Evolutionary conservation across 2,888 invertebrate species (phyloP).

Genomic region (Erebia palarica): DNA sequence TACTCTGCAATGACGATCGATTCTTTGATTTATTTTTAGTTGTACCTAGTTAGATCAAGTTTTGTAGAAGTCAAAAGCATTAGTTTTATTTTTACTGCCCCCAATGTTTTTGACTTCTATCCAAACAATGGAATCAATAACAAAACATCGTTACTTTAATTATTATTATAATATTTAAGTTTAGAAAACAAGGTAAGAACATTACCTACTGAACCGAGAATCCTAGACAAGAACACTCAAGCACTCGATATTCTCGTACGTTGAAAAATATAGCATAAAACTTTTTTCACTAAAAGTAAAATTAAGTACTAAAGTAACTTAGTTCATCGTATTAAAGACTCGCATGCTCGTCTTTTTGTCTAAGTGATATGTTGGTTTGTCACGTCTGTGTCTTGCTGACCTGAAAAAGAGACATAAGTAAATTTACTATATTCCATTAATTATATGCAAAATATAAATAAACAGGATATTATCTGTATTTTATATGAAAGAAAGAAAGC

Average conservation of each 20-base stretch:
- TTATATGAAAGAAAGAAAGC: too few species aligned
- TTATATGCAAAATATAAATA: too few species aligned
- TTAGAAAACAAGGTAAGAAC: not conserved
- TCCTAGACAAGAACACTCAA: not conserved
- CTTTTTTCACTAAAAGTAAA: not conserved
- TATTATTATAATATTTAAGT: not conserved
- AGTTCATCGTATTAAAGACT: constrained; percentile 49
- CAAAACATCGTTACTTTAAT: too few species aligned
- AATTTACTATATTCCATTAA: not conserved
- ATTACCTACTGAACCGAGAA: not conserved
- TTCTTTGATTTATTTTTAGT: too few species aligned
- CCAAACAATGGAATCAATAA: too few species aligned
- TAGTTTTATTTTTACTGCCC: too few species aligned
- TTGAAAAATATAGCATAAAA: not conserved
- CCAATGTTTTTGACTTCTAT: too few species aligned
- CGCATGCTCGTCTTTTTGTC: constrained; percentile 64
- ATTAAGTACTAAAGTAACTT: not conserved
- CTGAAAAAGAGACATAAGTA: constrained; percentile 48
- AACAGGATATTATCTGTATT: too few species aligned
- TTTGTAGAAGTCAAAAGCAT: too few species aligned
- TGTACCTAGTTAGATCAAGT: too few species aligned
- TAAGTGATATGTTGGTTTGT: constrained; percentile 49
- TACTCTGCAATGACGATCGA: too few species aligned
- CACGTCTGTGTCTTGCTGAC: constrained; percentile 50
- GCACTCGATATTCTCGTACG: not conserved